A percentile compares a stretch with the other conserved stretches of the same genome.
phyloP scores from a whole-genome alignment of 2,888 invertebrate species.

The Camponotus fellah region DNA sequence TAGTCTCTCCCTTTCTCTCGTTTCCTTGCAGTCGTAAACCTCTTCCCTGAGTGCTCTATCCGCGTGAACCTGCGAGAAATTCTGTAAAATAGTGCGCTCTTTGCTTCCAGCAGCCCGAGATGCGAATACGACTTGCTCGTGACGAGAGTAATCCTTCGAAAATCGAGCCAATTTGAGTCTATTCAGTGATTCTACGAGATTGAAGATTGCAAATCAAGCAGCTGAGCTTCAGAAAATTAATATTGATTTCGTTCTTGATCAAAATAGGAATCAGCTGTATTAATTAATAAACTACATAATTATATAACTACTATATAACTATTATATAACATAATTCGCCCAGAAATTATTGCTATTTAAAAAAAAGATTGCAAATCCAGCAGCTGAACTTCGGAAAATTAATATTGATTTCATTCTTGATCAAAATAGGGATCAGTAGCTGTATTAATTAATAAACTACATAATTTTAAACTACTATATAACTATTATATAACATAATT shows the following conservation, averaged over 20 bases:
- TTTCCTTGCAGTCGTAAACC: conserved; percentile 68
- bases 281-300: too few species aligned
- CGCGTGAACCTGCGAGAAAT: conserved; percentile 55
- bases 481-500: neutral
- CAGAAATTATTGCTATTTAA: neutral
- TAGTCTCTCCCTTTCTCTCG: neutral
- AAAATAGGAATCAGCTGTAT: neutral
- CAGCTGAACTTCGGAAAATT: neutral
- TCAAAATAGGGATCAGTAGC: too few species aligned
- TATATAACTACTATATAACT: too few species aligned
- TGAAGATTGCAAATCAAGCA: neutral
- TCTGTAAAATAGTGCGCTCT: conserved; percentile 56
- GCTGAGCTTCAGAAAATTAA: neutral
- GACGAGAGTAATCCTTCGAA: neutral
- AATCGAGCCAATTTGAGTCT: neutral
- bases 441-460: neutral
- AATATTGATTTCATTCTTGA: conserved; percentile 8
- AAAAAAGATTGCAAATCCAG: neutral
- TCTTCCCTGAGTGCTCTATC: conserved; percentile 70
- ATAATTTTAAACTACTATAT: too few species aligned
- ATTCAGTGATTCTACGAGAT: conserved; percentile 9
- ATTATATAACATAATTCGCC: neutral
- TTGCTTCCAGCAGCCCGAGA: neutral
- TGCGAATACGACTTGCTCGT: neutral
- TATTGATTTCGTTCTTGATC: conserved; percentile 1